These are phyloP conservation scores for Sciaenops ocellatus DNA, from an alignment of 2,797 vertebrate genomes.

Conservation along the genomic window DNA sequence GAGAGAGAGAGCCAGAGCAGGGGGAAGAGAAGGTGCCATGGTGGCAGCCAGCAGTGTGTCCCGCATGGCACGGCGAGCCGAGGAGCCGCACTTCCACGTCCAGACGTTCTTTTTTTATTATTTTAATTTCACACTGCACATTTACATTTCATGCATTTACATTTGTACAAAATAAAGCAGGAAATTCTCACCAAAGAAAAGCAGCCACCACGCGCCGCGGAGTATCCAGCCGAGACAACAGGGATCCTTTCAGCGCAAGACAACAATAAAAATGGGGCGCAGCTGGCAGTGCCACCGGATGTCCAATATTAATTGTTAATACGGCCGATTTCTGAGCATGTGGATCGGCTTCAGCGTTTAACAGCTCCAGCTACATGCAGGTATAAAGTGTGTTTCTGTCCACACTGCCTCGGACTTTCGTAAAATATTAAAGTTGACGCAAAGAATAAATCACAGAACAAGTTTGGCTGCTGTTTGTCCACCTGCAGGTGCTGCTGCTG, in stretches of 20 bases:
- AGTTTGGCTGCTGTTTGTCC: conserved; percentile 61
- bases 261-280: conserved; percentile 81
- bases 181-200: neutral
- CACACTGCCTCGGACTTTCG: conserved; percentile 1
- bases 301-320: conserved; percentile 82
- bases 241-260: conserved; percentile 67
- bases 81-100: conserved; percentile 38
- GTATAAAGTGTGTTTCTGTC: neutral
- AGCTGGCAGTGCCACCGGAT: conserved; percentile 84
- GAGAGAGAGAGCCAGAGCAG: conserved; percentile 17
- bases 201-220: conserved; percentile 44
- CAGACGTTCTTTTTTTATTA: neutral
- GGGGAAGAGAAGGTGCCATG: conserved; percentile 63
- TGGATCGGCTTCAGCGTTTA: conserved; percentile 21
- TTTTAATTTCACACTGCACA: neutral
- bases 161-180: neutral
- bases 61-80: conserved; percentile 72
- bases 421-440: conserved; percentile 50
- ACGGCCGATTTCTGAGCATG: conserved; percentile 54
- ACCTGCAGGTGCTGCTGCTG: conserved; percentile 72
- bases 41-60: conserved; percentile 68
- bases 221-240: conserved; percentile 63
- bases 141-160: conserved; percentile 1
- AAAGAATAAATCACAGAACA: conserved; percentile 29
- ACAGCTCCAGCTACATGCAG: neutral